phyloP scores from a whole-genome alignment of 2,113 vertebrate genomes.

The Ammospiza caudacuta region DNA sequence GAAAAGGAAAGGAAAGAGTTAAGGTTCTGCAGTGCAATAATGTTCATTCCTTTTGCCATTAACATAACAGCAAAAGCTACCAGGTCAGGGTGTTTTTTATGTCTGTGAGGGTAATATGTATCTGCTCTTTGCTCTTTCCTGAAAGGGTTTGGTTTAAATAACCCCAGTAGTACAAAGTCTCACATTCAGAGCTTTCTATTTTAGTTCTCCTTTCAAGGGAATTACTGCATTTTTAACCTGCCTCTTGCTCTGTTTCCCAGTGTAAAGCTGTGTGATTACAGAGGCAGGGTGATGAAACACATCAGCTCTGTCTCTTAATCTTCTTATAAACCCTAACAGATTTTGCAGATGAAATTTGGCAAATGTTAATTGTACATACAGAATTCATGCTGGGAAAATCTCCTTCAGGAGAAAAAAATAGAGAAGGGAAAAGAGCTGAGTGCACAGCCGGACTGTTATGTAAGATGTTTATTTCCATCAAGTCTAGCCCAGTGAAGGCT shows the following conservation, averaged over 20 bases:
- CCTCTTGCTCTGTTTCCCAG: slow-evolving; percentile 4
- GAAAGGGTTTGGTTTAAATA: slow-evolving; percentile 10
- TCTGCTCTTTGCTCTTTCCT: slow-evolving; percentile 8
- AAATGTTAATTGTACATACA: slow-evolving; percentile 71
- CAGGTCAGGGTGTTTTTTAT: background rate
- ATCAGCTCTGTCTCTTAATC: slow-evolving; percentile 58
- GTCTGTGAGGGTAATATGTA: background rate
- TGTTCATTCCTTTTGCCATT: background rate
- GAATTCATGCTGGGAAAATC: slow-evolving; percentile 73
- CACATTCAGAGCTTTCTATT: slow-evolving; percentile 35
- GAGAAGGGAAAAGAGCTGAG: slow-evolving; percentile 22
- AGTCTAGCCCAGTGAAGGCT: slow-evolving; percentile 55
- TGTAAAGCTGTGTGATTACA: slow-evolving; percentile 61
- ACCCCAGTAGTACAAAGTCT: background rate
- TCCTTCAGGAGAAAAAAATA: slow-evolving; percentile 28
- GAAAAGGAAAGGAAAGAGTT: background rate
- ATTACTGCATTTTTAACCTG: slow-evolving; percentile 54
- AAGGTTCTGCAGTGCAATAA: background rate
- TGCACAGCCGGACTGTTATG: slow-evolving; percentile 75
- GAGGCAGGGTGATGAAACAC: background rate
- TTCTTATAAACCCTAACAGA: slow-evolving; percentile 68
- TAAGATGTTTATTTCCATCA: slow-evolving; percentile 80
- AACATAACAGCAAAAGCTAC: background rate
- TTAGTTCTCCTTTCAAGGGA: slow-evolving; percentile 34
- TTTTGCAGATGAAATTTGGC: slow-evolving; percentile 69